These are phyloP conservation scores for Bombyx huttoni DNA, from an alignment of 2,888 invertebrate species.

Conservation along the genomic window DNA sequence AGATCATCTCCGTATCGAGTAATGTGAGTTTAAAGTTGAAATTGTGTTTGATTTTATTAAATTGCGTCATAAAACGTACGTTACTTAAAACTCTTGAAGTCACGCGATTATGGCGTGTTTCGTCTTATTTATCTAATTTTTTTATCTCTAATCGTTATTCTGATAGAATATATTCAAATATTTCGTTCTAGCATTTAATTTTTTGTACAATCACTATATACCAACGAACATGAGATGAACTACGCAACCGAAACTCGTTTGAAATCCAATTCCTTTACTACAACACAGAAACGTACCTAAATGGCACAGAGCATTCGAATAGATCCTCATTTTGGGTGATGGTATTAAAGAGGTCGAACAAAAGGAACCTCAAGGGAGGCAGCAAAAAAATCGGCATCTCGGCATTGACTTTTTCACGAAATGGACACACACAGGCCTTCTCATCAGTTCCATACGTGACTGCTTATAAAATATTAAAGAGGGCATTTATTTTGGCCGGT, in stretches of 20 bases:
- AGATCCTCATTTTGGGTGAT: neutral
- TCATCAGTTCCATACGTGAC: slow-evolving; percentile 2
- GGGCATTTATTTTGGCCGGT: slow-evolving; percentile 1
- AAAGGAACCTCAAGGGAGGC: slow-evolving; percentile 1
- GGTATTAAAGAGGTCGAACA: neutral
- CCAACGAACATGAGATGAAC: no score
- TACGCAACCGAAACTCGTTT: no score
- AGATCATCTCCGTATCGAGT: slow-evolving; percentile 5
- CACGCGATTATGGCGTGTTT: no score
- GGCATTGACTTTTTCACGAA: slow-evolving; percentile 1
- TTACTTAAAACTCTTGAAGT: no score
- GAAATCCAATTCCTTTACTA: neutral
- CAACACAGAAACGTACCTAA: neutral
- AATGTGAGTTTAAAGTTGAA: neutral
- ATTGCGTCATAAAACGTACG: no score
- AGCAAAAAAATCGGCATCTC: neutral
- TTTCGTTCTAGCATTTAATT: no score
- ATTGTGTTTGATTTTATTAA: no score
- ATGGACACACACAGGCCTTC: neutral
- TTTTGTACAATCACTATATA: no score
- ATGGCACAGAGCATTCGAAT: no score
- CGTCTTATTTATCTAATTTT: no score
- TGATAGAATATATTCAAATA: no score
- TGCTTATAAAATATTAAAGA: slow-evolving; percentile 5
- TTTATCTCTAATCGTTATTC: no score